phyloP scores from a whole-genome alignment of 2,888 invertebrate species.

The Anthrax anthrax region DNA sequence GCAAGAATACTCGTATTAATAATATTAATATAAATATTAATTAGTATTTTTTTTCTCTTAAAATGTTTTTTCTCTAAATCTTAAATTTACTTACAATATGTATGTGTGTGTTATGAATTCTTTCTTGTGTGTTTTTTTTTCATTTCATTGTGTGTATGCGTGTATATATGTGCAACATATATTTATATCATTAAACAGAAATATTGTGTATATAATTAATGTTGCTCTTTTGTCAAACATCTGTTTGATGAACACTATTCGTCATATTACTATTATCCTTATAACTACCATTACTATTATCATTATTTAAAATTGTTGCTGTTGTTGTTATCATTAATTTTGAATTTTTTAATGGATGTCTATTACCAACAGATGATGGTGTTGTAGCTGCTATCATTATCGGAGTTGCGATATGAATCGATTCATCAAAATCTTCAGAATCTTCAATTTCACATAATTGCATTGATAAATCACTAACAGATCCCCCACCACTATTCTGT shows the following conservation, averaged over 20 bases:
- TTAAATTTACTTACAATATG: no score
- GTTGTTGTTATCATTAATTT: neutral
- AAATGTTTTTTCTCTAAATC: no score
- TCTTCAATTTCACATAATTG: constrained; percentile 88
- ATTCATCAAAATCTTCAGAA: constrained; percentile 55
- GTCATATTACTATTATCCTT: constrained; percentile 16
- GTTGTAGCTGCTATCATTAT: constrained; percentile 3
- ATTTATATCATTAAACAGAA: no score
- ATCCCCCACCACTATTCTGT: constrained; percentile 42
- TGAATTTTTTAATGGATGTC: neutral
- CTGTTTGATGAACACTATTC: constrained; percentile 18
- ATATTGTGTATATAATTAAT: no score
- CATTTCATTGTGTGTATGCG: no score
- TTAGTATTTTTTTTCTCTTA: no score
- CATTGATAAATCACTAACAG: constrained; percentile 75
- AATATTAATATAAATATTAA: no score
- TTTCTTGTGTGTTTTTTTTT: no score
- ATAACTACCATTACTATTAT: constrained; percentile 2
- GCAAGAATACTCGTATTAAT: no score
- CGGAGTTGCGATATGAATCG: constrained; percentile 1
- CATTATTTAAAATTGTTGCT: neutral
- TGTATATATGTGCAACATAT: no score
- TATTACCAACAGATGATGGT: neutral
- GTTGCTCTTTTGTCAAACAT: constrained; percentile 18
- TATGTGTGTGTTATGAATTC: no score